Conservation (phyloP, 2,113 vertebrate species). For the Varanus salvator region DNA sequence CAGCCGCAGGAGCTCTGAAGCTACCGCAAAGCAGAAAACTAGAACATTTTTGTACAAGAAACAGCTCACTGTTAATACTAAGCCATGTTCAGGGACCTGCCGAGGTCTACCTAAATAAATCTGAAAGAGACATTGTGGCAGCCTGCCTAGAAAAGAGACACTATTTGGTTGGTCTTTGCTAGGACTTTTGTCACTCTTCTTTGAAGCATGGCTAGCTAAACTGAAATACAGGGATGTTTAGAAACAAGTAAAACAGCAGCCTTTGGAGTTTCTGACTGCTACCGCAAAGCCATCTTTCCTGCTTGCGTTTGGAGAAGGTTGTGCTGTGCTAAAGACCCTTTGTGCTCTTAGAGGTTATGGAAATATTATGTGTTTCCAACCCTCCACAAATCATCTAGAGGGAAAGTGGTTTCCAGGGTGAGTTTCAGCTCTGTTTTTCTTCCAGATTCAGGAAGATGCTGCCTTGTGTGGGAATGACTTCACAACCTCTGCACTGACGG, state of each 20-base stretch:
- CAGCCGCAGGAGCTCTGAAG: neutral
- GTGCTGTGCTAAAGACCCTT: neutral
- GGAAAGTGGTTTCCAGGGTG: neutral
- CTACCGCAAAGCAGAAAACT: neutral
- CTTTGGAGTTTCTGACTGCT: neutral
- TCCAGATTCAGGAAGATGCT: constrained; percentile 86
- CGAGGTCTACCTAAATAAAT: neutral
- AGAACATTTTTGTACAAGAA: neutral
- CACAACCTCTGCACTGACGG: constrained; percentile 81
- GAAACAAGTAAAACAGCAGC: neutral
- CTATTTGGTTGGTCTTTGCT: neutral
- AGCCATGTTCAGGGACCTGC: neutral
- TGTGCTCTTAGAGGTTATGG: neutral
- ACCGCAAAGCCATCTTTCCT: neutral
- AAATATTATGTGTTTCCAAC: neutral
- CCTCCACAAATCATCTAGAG: neutral
- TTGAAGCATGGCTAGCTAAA: neutral
- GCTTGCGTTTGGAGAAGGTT: neutral
- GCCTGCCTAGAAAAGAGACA: neutral
- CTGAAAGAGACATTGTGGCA: neutral
- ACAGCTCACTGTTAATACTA: neutral
- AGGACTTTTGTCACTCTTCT: neutral
- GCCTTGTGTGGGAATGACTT: constrained; percentile 72
- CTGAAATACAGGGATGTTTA: neutral
- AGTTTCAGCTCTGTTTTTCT: constrained; percentile 18